Conservation (phyloP, 2,113 vertebrate species). For the Saguinus imperator region DNA sequence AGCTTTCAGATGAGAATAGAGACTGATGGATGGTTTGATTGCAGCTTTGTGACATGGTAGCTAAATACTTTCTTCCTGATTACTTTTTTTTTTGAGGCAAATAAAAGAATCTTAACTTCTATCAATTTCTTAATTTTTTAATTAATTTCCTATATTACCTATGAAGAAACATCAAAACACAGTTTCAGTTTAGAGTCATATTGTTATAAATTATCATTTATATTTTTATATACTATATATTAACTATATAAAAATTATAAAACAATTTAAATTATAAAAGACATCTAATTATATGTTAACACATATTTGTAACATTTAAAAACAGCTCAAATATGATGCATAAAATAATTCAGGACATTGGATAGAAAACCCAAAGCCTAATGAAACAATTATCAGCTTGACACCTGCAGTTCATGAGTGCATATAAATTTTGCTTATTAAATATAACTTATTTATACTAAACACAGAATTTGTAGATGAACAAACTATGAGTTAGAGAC, state of each 20-base stretch:
- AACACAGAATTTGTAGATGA: neutral
- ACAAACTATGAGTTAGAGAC: too few relatives aligned
- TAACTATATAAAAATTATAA: too few relatives aligned
- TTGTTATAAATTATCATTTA: neutral
- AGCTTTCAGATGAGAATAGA: neutral
- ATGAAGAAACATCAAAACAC: slow-evolving; percentile 9
- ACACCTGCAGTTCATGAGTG: neutral
- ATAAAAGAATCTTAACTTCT: too few relatives aligned
- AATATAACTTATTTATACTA: neutral
- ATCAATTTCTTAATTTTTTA: too few relatives aligned
- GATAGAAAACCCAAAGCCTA: slow-evolving; percentile 8
- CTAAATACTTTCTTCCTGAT: too few relatives aligned
- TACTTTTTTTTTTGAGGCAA: too few relatives aligned
- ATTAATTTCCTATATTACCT: neutral
- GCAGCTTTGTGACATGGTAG: neutral
- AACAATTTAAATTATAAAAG: too few relatives aligned
- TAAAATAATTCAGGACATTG: slow-evolving; percentile 29
- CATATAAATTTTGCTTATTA: neutral
- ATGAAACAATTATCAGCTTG: neutral
- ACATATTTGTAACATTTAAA: neutral
- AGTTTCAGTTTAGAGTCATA: slow-evolving; percentile 28
- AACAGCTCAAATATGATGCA: slow-evolving; percentile 18
- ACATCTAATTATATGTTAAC: too few relatives aligned
- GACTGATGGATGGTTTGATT: neutral
- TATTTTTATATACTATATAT: too few relatives aligned